A percentile compares a stretch with the other conserved stretches of the same genome.
Conservation (phyloP, 1,140 invertebrate genomes). For the Pararge aegeria region DNA sequence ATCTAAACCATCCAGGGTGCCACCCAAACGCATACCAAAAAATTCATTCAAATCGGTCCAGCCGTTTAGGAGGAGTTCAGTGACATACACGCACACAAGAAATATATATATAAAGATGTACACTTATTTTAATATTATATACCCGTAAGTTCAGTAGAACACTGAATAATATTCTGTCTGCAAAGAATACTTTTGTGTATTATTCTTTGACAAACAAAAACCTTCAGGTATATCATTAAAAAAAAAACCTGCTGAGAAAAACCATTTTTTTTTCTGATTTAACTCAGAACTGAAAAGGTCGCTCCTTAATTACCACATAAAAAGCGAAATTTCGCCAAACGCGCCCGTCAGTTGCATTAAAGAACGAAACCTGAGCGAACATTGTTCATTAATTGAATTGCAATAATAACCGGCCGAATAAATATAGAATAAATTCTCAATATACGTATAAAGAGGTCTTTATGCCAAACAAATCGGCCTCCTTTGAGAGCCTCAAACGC, state of each 20-base stretch:
- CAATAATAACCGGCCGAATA: slow-evolving; percentile 68
- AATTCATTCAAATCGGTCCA: no score
- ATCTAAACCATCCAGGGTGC: no score
- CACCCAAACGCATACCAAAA: no score
- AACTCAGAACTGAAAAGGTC: slow-evolving; percentile 23
- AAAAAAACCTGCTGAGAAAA: neutral
- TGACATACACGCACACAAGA: no score
- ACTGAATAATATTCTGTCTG: no score
- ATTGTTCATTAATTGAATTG: slow-evolving; percentile 74
- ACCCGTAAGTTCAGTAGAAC: no score
- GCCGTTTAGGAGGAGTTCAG: no score
- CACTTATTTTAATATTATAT: no score
- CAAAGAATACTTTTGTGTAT: neutral
- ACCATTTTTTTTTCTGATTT: slow-evolving; percentile 13
- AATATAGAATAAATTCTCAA: slow-evolving; percentile 47
- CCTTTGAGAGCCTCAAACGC: slow-evolving; percentile 66
- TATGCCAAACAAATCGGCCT: slow-evolving; percentile 75
- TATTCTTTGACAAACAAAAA: neutral
- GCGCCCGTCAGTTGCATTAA: slow-evolving; percentile 41
- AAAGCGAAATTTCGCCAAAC: slow-evolving; percentile 40
- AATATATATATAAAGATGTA: no score
- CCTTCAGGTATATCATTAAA: neutral
- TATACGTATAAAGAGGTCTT: slow-evolving; percentile 64
- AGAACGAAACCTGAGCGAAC: slow-evolving; percentile 58
- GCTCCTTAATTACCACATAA: slow-evolving; percentile 19